phyloP scores from a whole-genome alignment of 1,140 invertebrate genomes.

The Panagrolaimus sp. region DNA sequence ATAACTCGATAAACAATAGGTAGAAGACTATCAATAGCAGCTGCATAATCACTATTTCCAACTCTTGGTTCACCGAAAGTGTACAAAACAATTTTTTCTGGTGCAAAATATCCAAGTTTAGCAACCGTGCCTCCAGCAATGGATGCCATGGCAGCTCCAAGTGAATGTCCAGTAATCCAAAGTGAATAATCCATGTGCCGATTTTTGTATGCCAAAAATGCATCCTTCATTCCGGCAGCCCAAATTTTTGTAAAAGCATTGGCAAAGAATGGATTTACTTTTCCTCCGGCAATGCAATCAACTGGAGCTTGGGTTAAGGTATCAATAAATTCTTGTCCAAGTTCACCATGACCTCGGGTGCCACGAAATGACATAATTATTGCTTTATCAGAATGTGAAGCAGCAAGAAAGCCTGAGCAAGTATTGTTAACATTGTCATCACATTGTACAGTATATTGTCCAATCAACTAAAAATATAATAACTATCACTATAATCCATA shows the following conservation, averaged over 20 bases:
- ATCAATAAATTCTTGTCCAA: neutral
- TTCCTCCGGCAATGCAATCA: neutral
- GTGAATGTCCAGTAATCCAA: neutral
- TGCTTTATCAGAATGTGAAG: neutral
- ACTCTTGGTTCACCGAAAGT: neutral
- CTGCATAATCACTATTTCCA: neutral
- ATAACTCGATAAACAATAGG: neutral
- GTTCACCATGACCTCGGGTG: neutral
- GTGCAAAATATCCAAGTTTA: neutral
- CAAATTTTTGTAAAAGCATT: neutral
- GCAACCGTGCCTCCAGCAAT: conserved; percentile 8
- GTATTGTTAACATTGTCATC: neutral
- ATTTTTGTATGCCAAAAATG: too few species aligned
- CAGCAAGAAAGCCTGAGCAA: neutral
- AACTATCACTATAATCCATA: too few species aligned
- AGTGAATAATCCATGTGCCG: too few species aligned
- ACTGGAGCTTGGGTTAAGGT: neutral
- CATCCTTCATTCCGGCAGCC: too few species aligned
- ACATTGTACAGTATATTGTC: neutral
- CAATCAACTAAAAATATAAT: neutral
- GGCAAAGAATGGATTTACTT: neutral
- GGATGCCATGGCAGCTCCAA: neutral
- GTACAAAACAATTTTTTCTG: neutral
- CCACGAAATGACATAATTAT: neutral
- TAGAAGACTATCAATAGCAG: neutral